These are phyloP conservation scores for Pseudomugil tenellus DNA, from an alignment of 2,797 vertebrate species.

Conservation along the genomic window DNA sequence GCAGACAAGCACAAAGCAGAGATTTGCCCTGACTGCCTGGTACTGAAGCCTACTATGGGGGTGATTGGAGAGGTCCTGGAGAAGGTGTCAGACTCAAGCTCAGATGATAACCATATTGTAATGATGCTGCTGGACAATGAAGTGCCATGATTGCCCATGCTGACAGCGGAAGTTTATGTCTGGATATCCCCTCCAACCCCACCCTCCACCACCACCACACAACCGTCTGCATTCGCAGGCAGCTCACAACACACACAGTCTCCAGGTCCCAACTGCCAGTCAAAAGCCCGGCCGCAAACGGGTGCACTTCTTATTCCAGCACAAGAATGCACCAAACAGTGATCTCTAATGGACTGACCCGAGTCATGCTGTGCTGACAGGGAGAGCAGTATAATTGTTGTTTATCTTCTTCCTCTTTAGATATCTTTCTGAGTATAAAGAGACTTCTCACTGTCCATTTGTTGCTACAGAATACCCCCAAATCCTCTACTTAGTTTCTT, in stretches of 20 bases:
- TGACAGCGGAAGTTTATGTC: conserved; percentile 88
- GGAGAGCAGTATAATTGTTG: conserved; percentile 81
- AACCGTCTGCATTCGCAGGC: conserved; percentile 68
- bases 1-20: conserved; percentile 99
- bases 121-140: conserved; percentile 98
- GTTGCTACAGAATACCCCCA: conserved; percentile 72
- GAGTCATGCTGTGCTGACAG: conserved; percentile 77
- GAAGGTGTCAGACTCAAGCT: conserved; percentile 97
- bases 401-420: conserved; percentile 79
- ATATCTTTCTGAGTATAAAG: conserved; percentile 78
- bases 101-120: conserved; percentile 99
- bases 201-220: conserved; percentile 49
- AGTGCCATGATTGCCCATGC: conserved; percentile 92
- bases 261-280: conserved; percentile 88
- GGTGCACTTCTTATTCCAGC: conserved; percentile 82
- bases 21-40: conserved; percentile 97
- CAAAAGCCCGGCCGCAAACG: conserved; percentile 80
- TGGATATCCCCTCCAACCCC: conserved; percentile 68
- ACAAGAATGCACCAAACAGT: conserved; percentile 79
- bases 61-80: conserved; percentile 98
- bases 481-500: conserved; percentile 77
- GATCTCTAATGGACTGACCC: conserved; percentile 85
- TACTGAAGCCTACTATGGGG: conserved; percentile 96
- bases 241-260: conserved; percentile 79
- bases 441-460: conserved; percentile 80